Base-by-base conservation (phyloP, 1,140 invertebrate species). In the Heliconius congener region DNA sequence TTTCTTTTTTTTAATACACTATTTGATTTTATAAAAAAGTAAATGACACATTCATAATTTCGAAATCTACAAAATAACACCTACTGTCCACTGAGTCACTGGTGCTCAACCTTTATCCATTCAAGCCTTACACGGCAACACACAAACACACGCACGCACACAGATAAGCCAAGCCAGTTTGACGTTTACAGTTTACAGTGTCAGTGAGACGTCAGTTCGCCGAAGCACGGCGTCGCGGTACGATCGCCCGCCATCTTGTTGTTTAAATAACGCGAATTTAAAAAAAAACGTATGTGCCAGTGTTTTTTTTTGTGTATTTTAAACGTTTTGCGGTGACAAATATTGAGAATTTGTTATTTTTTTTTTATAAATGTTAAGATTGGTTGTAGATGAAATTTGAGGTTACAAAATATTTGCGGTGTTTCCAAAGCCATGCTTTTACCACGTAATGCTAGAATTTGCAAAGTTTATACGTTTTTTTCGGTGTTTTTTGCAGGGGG, bases 201-300 rank as follows among this genome's bases (percentile, higher is more conserved):
- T 57, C 55, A 57, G 55, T 23, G 19, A 23, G n/a, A 57, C 55
- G 55, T 93, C 92, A 93, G 92, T 94, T 89, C 87, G 90, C 89
- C 90, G 90, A 88, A 85, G 90, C 84, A 86, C 90, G 90, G 91
- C 91, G 91, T 88, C 88, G 90, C 88, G 91, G 89, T 79, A 88
- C 84, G 85, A 84, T 86, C 87, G 88, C 78, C 81, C 88, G 88
- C 86, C 88, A 91, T 89, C 82, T 91, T 90, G 86, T 85, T 82
- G 86, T 83, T 82, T 46, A 85, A 88, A 86, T 86, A 82, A 83
- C 90, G 88, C 85, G 86, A 85, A 87, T 88, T 74, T 79, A 88
- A 87, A 90, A 92, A 90, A 89, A 89, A 88, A 84, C 83, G 86
- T 91, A 88, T 86, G 91, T 91, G 87, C 75, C 85, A 81, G 86